Base-by-base conservation (phyloP, 2,888 invertebrate species). In the Stratiomys singularior region DNA sequence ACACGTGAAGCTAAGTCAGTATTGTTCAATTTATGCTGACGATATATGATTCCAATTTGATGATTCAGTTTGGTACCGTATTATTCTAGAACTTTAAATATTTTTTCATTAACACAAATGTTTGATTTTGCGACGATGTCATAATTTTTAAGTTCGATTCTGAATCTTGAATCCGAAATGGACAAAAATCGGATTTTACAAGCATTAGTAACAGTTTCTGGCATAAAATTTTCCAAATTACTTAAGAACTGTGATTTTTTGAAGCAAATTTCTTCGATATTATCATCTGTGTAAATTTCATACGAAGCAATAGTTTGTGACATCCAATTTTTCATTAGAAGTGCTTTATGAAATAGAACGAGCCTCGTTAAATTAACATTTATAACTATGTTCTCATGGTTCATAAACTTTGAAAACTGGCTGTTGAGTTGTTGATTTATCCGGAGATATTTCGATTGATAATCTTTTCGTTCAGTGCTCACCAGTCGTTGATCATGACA, bases 271-370 rank as follows among this genome's bases (percentile, higher is more conserved):
- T 93, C 92, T 82, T 93, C 91, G 92, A 94, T 94, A 83, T 91
- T 91, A 84, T 93, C 93, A 30, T 92, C 91, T n/a, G n/a, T n/a
- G 77, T 95, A 95, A 87, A 95, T 94, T n/a, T 94, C 92, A 85
- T 94, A 95, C 46, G 95, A 95, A 5, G 95, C 95, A 82, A 94
- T 92, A 0, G 95, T 95, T 86, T 95, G 95, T 18, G 94, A 93
- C 83, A 94, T 92, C 94, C 95, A 95, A 84, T 94, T 93, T 83
- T 92, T 93, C 15, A 95, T 94, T 83, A 28, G 37, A 27, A 66
- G 27, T 28, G 66, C 30, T 18, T 27, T 30, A 30, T 18, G 18
- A 37, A 37, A 37, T 37, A 9, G n/a, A n/a, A n/a, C n/a, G n/a
- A n/a, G n/a, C n/a, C n/a, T n/a, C n/a, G n/a, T n/a, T n/a, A n/a